Conservation (phyloP, 2,113 vertebrate species). For the Pteruthius melanotis region DNA sequence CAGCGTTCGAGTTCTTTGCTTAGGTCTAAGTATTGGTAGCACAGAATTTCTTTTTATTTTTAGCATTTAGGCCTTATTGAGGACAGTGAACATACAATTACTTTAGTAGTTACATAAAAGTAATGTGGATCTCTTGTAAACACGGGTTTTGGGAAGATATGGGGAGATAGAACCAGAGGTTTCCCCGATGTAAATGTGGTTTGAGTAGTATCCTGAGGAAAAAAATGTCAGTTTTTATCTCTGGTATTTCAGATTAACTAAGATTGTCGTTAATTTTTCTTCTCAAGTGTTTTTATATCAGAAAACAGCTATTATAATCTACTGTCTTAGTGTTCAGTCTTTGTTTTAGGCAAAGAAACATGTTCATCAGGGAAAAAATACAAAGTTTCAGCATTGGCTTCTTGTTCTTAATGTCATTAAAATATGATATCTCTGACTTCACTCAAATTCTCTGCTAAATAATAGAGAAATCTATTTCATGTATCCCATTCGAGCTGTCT, state of each 20-base stretch:
- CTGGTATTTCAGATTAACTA: not conserved
- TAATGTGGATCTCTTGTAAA: not conserved
- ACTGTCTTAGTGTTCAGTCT: not conserved
- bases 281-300: not conserved
- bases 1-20: not conserved
- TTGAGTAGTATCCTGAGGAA: not conserved
- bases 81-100: not conserved
- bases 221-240: not conserved
- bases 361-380: not conserved
- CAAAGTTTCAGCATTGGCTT: not conserved
- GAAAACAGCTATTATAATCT: not conserved
- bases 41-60: not conserved
- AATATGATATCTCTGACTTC: not conserved
- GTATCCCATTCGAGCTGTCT: fast-evolving
- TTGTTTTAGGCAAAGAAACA: not conserved
- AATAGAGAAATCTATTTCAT: not conserved
- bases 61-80: not conserved
- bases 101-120: not conserved
- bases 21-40: not conserved
- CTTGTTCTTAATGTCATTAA: not conserved
- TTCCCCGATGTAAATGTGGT: not conserved
- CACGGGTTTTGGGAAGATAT: not conserved
- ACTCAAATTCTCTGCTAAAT: not conserved
- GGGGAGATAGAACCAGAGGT: not conserved
- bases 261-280: not conserved